Conservation (phyloP, 64 coral and sea anemone genomes). For the Orbicella faveolata region DNA sequence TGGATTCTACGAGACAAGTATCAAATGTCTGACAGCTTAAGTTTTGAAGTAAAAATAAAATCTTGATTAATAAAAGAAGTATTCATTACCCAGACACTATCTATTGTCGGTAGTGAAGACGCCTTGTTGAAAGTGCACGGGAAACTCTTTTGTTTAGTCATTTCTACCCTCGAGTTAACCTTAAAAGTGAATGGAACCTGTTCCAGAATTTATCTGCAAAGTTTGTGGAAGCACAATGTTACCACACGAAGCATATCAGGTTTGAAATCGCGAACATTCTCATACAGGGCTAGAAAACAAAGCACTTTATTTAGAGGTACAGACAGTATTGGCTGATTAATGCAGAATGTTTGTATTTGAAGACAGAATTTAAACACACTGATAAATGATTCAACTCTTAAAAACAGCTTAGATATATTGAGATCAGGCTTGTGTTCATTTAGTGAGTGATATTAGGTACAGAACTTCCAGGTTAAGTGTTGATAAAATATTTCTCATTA, state of each 20-base stretch:
- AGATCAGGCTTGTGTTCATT: not conserved
- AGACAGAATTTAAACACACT: not conserved
- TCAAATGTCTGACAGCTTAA: constrained; percentile 26
- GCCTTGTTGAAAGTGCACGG: not conserved
- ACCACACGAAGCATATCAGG: constrained; percentile 30
- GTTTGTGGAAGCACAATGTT: constrained; percentile 27
- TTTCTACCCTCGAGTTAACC: not conserved
- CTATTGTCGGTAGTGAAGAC: not conserved
- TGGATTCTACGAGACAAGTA: constrained; percentile 7
- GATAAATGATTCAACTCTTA: not conserved
- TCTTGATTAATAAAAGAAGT: not conserved
- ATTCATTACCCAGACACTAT: not conserved
- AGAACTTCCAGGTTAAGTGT: not conserved
- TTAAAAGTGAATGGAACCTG: constrained; percentile 30
- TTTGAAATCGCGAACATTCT: constrained; percentile 41
- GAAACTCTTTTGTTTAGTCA: not conserved
- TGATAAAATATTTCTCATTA: not conserved
- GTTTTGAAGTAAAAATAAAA: constrained; percentile 11
- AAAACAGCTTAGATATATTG: not conserved
- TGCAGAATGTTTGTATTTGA: not conserved
- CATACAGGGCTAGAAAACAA: not conserved
- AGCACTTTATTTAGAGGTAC: not conserved
- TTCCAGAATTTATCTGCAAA: constrained; percentile 43
- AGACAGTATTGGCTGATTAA: not conserved
- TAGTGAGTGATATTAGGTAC: not conserved